Conservation (phyloP, 2,113 vertebrate genomes). For the Engraulis encrasicolus region DNA sequence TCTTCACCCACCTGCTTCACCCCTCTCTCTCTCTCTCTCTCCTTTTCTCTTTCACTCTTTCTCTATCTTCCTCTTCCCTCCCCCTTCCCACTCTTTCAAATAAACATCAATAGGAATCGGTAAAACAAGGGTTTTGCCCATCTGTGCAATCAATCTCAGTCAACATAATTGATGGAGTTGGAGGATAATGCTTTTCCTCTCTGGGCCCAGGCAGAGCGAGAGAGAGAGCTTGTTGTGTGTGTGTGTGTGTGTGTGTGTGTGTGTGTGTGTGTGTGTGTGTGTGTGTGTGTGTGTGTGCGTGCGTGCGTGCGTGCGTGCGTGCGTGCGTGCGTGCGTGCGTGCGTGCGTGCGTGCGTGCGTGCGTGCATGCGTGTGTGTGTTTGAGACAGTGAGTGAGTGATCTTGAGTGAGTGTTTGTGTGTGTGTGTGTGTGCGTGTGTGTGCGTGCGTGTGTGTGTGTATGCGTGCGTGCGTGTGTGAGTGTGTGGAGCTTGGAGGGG, state of each 20-base stretch:
- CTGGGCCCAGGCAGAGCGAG: too few species aligned
- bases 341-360: too few species aligned
- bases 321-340: too few species aligned
- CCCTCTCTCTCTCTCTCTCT: not conserved
- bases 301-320: too few species aligned
- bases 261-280: too few species aligned
- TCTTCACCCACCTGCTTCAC: not conserved
- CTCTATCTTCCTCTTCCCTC: not conserved
- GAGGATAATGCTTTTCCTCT: slow-evolving; percentile 3
- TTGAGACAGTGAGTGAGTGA: too few species aligned
- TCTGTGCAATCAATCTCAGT: slow-evolving; percentile 12
- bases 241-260: too few species aligned
- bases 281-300: too few species aligned
- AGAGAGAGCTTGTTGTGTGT: too few species aligned
- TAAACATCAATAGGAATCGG: slow-evolving; percentile 13
- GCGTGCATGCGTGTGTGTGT: too few species aligned
- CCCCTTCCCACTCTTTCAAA: not conserved
- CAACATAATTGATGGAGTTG: not conserved
- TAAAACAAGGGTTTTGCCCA: slow-evolving; percentile 15
- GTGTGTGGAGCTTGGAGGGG: not conserved
- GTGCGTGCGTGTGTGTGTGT: too few species aligned
- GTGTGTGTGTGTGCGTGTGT: too few species aligned
- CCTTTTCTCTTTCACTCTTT: not conserved
- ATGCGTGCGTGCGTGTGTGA: not conserved
- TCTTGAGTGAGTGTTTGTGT: not conserved